Evolutionary conservation across 37 sponge, comb jelly and placozoan genomes (phyloP), one percentile per base, ranked within the genome.

Genomic region (Lycopodina hypogea): DNA sequence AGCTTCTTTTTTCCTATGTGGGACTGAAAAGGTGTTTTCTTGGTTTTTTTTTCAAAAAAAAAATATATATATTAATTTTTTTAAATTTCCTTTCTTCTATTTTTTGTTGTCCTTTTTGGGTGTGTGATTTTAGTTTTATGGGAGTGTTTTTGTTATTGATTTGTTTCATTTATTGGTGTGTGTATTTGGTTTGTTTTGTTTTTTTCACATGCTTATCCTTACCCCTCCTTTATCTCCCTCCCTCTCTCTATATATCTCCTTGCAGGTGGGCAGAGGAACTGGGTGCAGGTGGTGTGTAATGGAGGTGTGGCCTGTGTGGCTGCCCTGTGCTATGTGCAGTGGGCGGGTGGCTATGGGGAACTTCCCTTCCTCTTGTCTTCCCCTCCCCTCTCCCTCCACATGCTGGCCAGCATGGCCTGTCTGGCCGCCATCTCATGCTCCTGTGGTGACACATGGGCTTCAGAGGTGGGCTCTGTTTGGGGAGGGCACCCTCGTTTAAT

Each of bases 381-480:
- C 22, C 6, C 23, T 30, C 50, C 71, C 35, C 76, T 9, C 11
- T 23, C 17, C 42, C 24, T 15, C 1, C 71, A 85, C 38, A 68
- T 77, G 12, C 50, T 90, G 21, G 71, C 35, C 24, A 56, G 78
- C 9, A 29, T 90, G 33, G 89, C 87, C 18, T 81, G 76, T 37
- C 62, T 96, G 23, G 82, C 86, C 3, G 60, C 92, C 36, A 56
- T 96, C 0, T 64, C 86, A 23, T 87, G 95, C 45, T 83, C 81
- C 70, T 90, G 94, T 78, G 97, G 97, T 18, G 97, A 96, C 79
- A 96, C 97, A 3, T 96, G 97, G 97, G 97, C 97, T 28, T 96
- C 97, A 19, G 97, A 96, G 69, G 75, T 96, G 9, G 97, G 97
- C 58, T 90, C 89, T 29, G 92, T 82, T 4, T 22, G 85, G 8